Evolutionary conservation across 1,140 invertebrate genomes (phyloP).

Genomic region (Brachionus plicatilis): DNA sequence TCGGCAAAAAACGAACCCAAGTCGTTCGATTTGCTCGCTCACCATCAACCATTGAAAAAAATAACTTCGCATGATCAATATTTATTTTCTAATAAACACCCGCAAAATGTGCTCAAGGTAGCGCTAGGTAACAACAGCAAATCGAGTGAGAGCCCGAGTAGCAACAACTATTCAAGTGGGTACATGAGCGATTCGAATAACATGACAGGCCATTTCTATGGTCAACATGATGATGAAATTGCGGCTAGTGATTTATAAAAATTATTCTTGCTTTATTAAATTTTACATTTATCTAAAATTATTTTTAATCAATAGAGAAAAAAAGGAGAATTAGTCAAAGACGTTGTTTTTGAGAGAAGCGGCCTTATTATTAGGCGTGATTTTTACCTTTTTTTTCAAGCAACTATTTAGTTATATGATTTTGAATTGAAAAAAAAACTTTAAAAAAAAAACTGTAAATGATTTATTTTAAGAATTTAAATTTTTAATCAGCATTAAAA

Average conservation of each 20-base stretch:
- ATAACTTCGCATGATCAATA: slow-evolving; percentile 18
- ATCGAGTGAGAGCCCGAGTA: slow-evolving; percentile 1
- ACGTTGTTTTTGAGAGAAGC: neutral
- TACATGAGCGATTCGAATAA: slow-evolving; percentile 10
- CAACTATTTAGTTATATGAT: neutral
- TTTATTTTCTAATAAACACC: slow-evolving; percentile 31
- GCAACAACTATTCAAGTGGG: neutral
- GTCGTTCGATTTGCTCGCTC: neutral
- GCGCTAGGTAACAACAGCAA: neutral
- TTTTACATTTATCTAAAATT: slow-evolving; percentile 4
- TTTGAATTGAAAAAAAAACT: neutral
- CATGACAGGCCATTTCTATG: neutral
- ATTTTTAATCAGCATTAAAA: neutral
- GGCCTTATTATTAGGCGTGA: neutral
- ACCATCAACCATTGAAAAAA: neutral
- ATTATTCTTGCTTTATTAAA: neutral
- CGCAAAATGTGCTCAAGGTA: neutral
- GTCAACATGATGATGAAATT: neutral
- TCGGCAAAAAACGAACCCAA: neutral
- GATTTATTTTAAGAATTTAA: neutral
- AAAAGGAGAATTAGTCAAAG: neutral
- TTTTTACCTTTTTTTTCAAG: neutral
- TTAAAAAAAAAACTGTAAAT: neutral
- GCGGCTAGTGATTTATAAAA: slow-evolving; percentile 26
- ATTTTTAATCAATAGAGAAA: neutral